Evolutionary conservation across 1,140 invertebrate species (phyloP).

Genomic region (Maconellicoccus hirsutus): DNA sequence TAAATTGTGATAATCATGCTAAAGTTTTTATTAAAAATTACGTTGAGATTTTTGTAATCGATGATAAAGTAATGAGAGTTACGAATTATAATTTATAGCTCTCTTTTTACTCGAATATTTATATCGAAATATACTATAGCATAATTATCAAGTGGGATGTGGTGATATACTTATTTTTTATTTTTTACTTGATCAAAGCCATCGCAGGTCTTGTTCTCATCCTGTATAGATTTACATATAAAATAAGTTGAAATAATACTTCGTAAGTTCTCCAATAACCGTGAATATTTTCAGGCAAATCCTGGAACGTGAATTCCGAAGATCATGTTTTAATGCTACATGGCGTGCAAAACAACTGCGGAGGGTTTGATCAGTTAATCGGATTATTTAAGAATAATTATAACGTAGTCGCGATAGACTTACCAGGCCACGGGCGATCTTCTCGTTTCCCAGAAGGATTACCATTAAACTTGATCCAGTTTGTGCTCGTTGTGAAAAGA

Average conservation of each 20-base stretch:
- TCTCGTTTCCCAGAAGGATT: constrained; percentile 56
- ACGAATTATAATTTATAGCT: too few species aligned
- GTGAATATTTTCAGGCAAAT: constrained; percentile 45
- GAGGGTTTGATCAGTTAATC: constrained; percentile 67
- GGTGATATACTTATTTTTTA: too few species aligned
- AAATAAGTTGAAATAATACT: too few species aligned
- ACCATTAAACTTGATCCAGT: constrained; percentile 62
- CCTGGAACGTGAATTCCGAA: constrained; percentile 52
- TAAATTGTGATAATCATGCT: background rate
- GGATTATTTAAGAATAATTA: constrained; percentile 49
- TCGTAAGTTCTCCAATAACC: background rate
- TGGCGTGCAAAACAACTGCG: constrained; percentile 79
- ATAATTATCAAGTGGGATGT: too few species aligned
- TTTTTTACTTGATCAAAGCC: too few species aligned
- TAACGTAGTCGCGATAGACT: constrained; percentile 54
- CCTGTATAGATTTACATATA: too few species aligned
- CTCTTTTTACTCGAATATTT: too few species aligned
- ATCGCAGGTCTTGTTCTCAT: too few species aligned
- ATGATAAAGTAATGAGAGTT: too few species aligned
- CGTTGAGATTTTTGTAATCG: too few species aligned
- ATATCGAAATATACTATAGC: too few species aligned
- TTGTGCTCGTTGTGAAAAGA: constrained; percentile 48
- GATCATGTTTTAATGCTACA: constrained; percentile 53
- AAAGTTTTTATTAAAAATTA: too few species aligned
- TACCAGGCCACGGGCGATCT: constrained; percentile 71